phyloP scores from a whole-genome alignment of 2,888 invertebrate genomes.

The Pseudeuparius sepicola region DNA sequence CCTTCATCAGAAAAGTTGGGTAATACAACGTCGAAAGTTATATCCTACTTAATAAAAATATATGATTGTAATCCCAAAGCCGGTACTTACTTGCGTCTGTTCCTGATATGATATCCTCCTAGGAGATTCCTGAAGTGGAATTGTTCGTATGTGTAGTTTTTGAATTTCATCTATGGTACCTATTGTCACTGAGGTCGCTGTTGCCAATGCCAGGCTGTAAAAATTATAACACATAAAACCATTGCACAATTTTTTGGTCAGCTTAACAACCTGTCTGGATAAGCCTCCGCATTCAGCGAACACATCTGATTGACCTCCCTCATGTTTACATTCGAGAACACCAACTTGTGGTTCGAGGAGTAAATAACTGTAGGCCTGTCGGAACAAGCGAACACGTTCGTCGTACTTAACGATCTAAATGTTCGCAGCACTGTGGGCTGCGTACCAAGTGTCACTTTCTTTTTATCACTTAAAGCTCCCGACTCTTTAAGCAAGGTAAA shows the following conservation, averaged over 20 bases:
- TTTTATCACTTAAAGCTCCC: slow-evolving; percentile 74
- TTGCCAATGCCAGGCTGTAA: slow-evolving; percentile 72
- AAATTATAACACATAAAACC: slow-evolving; percentile 1
- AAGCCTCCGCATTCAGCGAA: slow-evolving; percentile 88
- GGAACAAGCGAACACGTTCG: slow-evolving; percentile 97
- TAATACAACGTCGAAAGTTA: too few relatives aligned
- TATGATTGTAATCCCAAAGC: too few relatives aligned
- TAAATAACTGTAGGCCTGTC: slow-evolving; percentile 98
- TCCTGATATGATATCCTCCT: slow-evolving; percentile 93
- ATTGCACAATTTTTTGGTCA: slow-evolving; percentile 6
- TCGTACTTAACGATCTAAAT: slow-evolving; percentile 82
- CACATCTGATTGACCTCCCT: slow-evolving; percentile 98
- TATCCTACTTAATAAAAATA: too few relatives aligned
- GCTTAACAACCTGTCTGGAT: slow-evolving; percentile 92
- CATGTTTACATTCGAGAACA: slow-evolving; percentile 95
- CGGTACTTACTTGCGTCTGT: slow-evolving; percentile 68
- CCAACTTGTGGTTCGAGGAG: slow-evolving; percentile 96
- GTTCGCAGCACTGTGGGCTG: slow-evolving; percentile 90
- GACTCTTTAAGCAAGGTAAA: slow-evolving; percentile 71
- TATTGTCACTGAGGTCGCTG: slow-evolving; percentile 81
- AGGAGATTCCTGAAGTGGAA: slow-evolving; percentile 90
- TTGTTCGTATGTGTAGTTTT: slow-evolving; percentile 92
- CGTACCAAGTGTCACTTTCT: slow-evolving; percentile 94
- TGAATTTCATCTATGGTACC: slow-evolving; percentile 98
- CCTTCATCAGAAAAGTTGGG: too few relatives aligned